These are phyloP conservation scores for Semnopithecus entellus DNA, from an alignment of 2,113 vertebrate species.

Conservation along the genomic window DNA sequence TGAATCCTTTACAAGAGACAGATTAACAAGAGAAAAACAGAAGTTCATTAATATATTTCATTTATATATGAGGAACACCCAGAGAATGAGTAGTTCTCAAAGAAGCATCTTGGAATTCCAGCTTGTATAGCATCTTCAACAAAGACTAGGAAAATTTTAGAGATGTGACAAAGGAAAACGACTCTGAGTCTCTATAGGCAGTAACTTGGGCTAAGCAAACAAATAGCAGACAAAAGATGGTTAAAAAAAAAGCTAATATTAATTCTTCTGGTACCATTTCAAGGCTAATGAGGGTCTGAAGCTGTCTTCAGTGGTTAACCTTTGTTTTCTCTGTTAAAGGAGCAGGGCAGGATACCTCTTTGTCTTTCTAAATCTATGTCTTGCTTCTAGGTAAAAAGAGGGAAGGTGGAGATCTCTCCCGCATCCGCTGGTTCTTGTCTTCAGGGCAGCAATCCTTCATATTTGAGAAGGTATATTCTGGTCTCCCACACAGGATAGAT, in stretches of 20 bases:
- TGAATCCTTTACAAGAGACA: not conserved
- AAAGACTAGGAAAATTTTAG: not conserved
- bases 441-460: not conserved
- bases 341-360: not conserved
- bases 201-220: not conserved
- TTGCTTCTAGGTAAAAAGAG: not conserved
- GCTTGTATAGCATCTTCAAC: not conserved
- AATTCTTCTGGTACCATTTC: not conserved
- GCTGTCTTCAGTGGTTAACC: not conserved
- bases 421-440: not conserved
- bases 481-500: not conserved
- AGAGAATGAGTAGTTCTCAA: not conserved
- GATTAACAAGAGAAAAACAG: not conserved
- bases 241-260: not conserved
- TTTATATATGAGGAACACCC: not conserved
- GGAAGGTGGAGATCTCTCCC: not conserved
- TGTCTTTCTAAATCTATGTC: not conserved
- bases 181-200: not conserved
- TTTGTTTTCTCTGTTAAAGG: not conserved
- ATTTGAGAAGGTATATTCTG: not conserved
- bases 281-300: not conserved
- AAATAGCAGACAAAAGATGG: not conserved
- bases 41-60: not conserved
- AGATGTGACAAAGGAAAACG: not conserved
- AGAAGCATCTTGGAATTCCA: not conserved